These are phyloP conservation scores for Glossophaga mutica DNA, from an alignment of 2,797 vertebrate species.

Conservation along the genomic window DNA sequence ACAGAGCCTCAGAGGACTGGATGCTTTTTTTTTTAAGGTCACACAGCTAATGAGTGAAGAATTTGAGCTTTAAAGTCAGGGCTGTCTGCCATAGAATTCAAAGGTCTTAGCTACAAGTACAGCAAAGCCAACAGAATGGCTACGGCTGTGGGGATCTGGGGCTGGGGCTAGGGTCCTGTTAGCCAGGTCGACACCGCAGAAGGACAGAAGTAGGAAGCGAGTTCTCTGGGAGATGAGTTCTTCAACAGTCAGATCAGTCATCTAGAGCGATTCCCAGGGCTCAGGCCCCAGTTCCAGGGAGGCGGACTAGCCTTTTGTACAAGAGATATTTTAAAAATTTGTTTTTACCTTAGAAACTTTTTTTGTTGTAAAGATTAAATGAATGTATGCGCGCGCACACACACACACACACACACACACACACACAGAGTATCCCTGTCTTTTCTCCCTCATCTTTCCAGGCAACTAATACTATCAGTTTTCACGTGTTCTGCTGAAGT, in stretches of 20 bases:
- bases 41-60: neutral
- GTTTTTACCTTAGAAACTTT: neutral
- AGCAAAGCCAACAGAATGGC: neutral
- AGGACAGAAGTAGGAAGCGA: neutral
- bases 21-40: neutral
- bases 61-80: neutral
- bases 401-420: neutral
- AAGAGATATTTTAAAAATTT: neutral
- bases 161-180: too few species aligned
- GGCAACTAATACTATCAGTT: neutral
- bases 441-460: neutral
- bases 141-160: neutral
- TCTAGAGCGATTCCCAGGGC: neutral
- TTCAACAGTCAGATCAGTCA: neutral
- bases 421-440: neutral
- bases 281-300: neutral
- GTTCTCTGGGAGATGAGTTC: neutral
- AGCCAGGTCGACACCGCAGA: neutral
- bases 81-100: neutral
- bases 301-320: neutral
- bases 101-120: neutral
- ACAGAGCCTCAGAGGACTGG: neutral
- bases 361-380: neutral
- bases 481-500: neutral
- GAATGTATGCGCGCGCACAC: neutral